Base-by-base conservation (phyloP, 2,888 invertebrate genomes). In the Pomacea canaliculata region DNA sequence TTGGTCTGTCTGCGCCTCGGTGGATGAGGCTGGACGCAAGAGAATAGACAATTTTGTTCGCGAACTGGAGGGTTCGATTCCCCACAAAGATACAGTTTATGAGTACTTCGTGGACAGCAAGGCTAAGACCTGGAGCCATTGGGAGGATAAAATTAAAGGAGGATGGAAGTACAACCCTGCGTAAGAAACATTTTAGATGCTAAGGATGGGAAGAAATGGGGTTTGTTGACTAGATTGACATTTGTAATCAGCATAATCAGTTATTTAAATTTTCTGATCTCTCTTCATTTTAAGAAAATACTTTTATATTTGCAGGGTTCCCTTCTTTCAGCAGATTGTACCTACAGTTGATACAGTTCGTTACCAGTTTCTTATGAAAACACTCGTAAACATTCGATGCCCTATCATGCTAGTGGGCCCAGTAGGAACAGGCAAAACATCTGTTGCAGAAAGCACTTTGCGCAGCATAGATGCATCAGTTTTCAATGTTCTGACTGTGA, bases 311-410 rank as follows among this genome's bases (percentile, higher is more conserved):
- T 70, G 46, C 89, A 96, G 95, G 56, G 87, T 92, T 7, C 95
- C 96, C 0, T 97, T 96, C 92, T 95, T 95, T 92, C 94, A 94
- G 89, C 95, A 96, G 83, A 93, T 95, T 79, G 96, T 97, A 2
- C 97, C 97, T 0, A 97, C 96, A 0, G 94, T 96, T 51, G 97
- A 97, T 90, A 96, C 96, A 19, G 93, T 96, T n/a, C 93, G 97
- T 13, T 96, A 97, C 87, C 94, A 95, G 87, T 94, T 93, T 85
- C 91, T 97, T 8, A 94, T 95, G 0, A 92, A 93, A 16, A 92
- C 93, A 10, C 93, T 96, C 79, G 89, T 96, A 73, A 90, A 91
- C 59, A 92, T 93, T 10, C 94, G 94, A 0, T 92, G 93, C 88
- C 96, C 96, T 0, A 94, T 95, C 7, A 91, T 97, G 83, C 90